Evolutionary conservation across 2,797 vertebrate genomes (phyloP).

Genomic region (Etheostoma nigrum): DNA sequence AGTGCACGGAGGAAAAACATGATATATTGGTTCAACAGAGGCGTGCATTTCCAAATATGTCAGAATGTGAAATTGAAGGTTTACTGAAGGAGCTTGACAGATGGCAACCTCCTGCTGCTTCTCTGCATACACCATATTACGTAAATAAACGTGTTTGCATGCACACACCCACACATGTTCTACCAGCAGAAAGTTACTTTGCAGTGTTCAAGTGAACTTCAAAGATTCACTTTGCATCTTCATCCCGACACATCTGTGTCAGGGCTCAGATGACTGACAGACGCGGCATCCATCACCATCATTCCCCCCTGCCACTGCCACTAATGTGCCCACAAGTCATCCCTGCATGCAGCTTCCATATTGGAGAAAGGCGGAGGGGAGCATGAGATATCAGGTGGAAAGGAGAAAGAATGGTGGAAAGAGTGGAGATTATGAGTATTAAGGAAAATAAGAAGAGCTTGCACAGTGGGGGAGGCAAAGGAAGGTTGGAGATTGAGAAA

Average conservation of each 20-base stretch:
- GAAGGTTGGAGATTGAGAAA: conserved; percentile 27
- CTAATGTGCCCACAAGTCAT: conserved; percentile 68
- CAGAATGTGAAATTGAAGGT: conserved; percentile 37
- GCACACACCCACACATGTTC: conserved; percentile 49
- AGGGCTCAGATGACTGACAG: conserved; percentile 69
- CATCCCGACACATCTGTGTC: conserved; percentile 68
- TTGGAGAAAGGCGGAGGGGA: conserved; percentile 12
- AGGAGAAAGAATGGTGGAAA: conserved; percentile 48
- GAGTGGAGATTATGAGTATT: conserved; percentile 59
- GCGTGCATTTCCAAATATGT: conserved; percentile 22
- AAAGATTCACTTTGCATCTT: conserved; percentile 51
- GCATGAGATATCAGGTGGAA: conserved; percentile 41
- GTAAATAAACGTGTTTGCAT: conserved; percentile 51
- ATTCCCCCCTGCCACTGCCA: conserved; percentile 26
- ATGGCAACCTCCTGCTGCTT: conserved; percentile 44
- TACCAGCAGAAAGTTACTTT: conserved; percentile 51
- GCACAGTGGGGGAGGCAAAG: conserved; percentile 47
- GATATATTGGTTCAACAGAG: conserved; percentile 23
- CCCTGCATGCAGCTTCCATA: conserved; percentile 46
- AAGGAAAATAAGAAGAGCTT: conserved; percentile 41
- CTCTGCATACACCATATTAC: conserved; percentile 31
- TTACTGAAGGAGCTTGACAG: conserved; percentile 46
- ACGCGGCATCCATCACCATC: conserved; percentile 57
- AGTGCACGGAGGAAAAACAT: background rate
- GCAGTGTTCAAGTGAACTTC: conserved; percentile 57